Evolutionary conservation across 2,888 invertebrate species (phyloP).

Genomic region (Euplagia quadripunctaria): DNA sequence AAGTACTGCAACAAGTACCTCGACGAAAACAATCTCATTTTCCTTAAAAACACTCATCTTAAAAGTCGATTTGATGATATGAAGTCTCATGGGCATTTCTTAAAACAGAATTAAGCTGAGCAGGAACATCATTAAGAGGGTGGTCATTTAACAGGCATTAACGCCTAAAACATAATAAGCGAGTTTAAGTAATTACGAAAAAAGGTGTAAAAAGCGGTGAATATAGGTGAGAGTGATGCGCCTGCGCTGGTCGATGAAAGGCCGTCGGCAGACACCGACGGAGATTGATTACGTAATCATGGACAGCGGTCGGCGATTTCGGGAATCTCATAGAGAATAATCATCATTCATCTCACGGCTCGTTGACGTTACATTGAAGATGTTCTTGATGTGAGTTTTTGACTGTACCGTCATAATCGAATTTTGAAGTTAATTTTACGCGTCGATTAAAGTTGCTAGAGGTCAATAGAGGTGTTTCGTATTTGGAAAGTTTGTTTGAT

Average conservation of each 20-base stretch:
- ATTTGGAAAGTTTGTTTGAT: conserved; percentile 51
- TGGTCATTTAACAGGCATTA: conserved; percentile 81
- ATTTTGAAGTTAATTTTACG: conserved; percentile 67
- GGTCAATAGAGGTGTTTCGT: conserved; percentile 47
- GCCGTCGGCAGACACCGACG: conserved; percentile 78
- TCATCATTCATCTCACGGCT: conserved; percentile 83
- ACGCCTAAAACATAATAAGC: conserved; percentile 81
- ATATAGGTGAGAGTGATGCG: conserved; percentile 76
- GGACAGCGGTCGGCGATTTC: conserved; percentile 76
- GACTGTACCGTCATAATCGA: conserved; percentile 61
- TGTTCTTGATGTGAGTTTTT: conserved; percentile 61
- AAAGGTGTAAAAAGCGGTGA: conserved; percentile 81
- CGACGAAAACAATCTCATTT: no score
- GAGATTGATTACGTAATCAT: conserved; percentile 86
- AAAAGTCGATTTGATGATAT: conserved; percentile 64
- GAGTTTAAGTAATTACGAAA: conserved; percentile 81
- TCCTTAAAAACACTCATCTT: conserved; percentile 56
- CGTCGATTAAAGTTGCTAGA: conserved; percentile 55
- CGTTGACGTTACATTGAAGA: conserved; percentile 75
- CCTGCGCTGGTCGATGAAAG: conserved; percentile 80
- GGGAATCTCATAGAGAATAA: conserved; percentile 83
- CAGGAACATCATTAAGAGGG: conserved; percentile 73
- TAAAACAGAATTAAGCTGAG: conserved; percentile 64
- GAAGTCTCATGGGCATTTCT: conserved; percentile 61
- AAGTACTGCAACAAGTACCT: no score